phyloP scores from a whole-genome alignment of 2,797 vertebrate genomes.

The Mareca strepera region DNA sequence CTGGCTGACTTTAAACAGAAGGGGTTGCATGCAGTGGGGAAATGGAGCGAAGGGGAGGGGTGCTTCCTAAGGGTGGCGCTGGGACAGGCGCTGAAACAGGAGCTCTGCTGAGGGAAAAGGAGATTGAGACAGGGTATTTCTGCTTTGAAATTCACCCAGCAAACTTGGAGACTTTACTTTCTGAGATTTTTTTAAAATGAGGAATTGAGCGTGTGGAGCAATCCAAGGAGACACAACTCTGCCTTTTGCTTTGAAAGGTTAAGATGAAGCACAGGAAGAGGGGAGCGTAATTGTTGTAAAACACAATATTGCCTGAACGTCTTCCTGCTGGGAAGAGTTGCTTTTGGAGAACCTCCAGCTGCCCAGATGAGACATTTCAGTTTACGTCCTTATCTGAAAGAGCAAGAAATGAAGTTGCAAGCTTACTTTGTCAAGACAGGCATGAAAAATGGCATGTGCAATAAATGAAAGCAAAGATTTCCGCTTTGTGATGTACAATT shows the following conservation, averaged over 20 bases:
- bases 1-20: neutral
- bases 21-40: neutral
- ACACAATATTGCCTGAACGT: neutral
- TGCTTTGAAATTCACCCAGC: neutral
- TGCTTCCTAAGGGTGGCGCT: neutral
- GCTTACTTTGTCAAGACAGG: neutral
- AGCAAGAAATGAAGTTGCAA: conserved; percentile 20
- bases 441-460: neutral
- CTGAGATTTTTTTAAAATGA: neutral
- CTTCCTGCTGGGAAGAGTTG: neutral
- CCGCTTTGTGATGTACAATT: neutral
- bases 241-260: conserved; percentile 11
- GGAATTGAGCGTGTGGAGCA: neutral
- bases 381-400: neutral
- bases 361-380: neutral
- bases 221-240: neutral
- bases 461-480: neutral
- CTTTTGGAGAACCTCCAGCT: neutral
- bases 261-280: neutral
- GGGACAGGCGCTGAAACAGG: neutral
- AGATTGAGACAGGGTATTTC: neutral
- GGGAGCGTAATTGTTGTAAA: neutral
- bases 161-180: neutral
- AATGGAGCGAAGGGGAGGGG: neutral
- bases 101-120: neutral